phyloP scores from a whole-genome alignment of 2,113 vertebrate genomes.

The Prionailurus bengalensis region DNA sequence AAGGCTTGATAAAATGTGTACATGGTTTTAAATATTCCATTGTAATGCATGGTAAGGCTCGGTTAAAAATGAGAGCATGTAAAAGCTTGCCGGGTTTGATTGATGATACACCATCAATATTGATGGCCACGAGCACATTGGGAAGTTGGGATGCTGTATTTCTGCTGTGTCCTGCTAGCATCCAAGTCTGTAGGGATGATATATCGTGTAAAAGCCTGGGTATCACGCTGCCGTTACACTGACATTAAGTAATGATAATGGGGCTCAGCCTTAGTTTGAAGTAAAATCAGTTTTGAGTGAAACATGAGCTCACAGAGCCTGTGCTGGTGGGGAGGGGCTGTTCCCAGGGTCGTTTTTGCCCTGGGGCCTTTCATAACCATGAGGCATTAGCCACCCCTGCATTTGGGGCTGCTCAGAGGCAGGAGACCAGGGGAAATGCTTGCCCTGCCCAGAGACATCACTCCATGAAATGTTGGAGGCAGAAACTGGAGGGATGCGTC shows the following conservation, averaged over 20 bases:
- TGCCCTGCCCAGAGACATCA: neutral
- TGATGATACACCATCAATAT: conserved; percentile 85
- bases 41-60: conserved; percentile 87
- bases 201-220: conserved; percentile 83
- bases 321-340: conserved; percentile 9
- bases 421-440: neutral
- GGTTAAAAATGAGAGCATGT: conserved; percentile 88
- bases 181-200: conserved; percentile 85
- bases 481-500: neutral
- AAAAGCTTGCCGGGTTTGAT: conserved; percentile 88
- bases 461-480: neutral
- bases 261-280: conserved; percentile 78
- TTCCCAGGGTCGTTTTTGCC: neutral
- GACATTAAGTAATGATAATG: conserved; percentile 88
- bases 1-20: conserved; percentile 86
- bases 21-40: conserved; percentile 87
- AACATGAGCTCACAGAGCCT: conserved; percentile 36
- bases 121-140: conserved; percentile 83
- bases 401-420: neutral
- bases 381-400: neutral
- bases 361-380: neutral
- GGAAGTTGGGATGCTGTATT: conserved; percentile 84
- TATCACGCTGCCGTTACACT: conserved; percentile 72
- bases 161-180: conserved; percentile 86
- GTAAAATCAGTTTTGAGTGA: conserved; percentile 77